phyloP scores from a whole-genome alignment of 2,797 vertebrate genomes.

The Cuniculus paca region DNA sequence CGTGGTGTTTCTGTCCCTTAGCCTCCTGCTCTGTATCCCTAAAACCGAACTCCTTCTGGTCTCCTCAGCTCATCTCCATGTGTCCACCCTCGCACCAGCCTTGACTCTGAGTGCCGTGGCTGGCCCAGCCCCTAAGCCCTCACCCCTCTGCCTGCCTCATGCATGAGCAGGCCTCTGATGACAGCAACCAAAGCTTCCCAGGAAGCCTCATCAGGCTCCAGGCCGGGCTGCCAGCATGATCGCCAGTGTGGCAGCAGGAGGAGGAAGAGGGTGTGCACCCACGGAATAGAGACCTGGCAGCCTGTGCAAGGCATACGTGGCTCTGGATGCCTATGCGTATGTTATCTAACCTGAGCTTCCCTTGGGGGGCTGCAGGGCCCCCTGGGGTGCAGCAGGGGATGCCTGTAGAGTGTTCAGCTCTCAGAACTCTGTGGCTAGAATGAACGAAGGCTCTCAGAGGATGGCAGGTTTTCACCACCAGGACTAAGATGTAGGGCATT shows the following conservation, averaged over 20 bases:
- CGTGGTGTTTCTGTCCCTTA: not conserved
- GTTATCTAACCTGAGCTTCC: not conserved
- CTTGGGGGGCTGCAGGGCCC: too few species aligned
- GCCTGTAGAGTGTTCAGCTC: not conserved
- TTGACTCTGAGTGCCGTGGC: not conserved
- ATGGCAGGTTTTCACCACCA: not conserved
- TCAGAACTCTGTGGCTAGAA: not conserved
- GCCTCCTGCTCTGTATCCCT: not conserved
- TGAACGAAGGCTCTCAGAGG: not conserved
- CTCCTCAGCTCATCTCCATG: not conserved
- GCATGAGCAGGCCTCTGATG: not conserved
- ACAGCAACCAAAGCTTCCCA: too few species aligned
- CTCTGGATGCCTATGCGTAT: not conserved
- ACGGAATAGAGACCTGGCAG: not conserved
- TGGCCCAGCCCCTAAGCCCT: not conserved
- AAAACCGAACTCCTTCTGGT: not conserved
- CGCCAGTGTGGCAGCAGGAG: too few species aligned
- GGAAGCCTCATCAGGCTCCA: not conserved
- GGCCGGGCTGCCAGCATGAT: not conserved
- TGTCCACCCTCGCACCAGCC: not conserved
- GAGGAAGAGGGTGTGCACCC: not conserved
- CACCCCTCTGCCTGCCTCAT: not conserved
- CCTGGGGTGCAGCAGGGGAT: not conserved
- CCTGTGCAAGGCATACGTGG: not conserved
- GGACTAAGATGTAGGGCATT: not conserved